Conservation (phyloP, 2,113 vertebrate species). For the Noturus placidus region DNA sequence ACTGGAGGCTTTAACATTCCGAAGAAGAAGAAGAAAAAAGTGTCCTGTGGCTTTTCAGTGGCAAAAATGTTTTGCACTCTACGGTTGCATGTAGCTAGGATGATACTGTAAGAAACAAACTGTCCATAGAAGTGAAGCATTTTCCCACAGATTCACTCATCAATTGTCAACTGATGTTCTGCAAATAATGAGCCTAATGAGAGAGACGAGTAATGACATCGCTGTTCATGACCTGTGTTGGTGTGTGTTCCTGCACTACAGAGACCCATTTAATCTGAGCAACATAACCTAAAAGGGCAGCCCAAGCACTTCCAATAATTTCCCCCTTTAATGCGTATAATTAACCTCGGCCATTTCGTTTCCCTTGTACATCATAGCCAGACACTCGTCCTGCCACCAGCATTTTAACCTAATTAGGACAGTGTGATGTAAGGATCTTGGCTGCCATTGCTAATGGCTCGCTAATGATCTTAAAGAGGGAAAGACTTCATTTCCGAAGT, state of each 20-base stretch:
- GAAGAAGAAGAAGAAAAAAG: background rate
- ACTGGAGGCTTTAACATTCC: conserved; percentile 50
- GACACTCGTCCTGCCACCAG: conserved; percentile 54
- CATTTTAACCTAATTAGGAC: conserved; percentile 62
- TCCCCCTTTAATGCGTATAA: conserved; percentile 57
- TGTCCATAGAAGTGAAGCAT: background rate
- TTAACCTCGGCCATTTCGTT: conserved; percentile 57
- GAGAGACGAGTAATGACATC: background rate
- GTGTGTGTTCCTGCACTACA: conserved; percentile 19
- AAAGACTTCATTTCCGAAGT: conserved; percentile 60
- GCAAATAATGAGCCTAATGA: background rate
- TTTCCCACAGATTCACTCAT: background rate
- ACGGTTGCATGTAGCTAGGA: background rate
- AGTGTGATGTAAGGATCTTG: conserved; percentile 57
- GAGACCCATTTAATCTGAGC: conserved; percentile 43
- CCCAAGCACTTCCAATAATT: conserved; percentile 55
- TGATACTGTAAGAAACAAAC: background rate
- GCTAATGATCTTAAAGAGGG: conserved; percentile 60
- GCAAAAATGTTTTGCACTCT: background rate
- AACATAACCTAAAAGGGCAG: conserved; percentile 45
- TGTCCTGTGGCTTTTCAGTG: conserved; percentile 41
- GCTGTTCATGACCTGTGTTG: background rate
- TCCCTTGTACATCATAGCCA: conserved; percentile 56
- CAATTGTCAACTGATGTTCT: background rate
- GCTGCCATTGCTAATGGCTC: conserved; percentile 59